Evolutionary conservation across 2,888 invertebrate genomes (phyloP), one percentile per base, ranked within the genome.

Genomic region (Bruchidius siliquastri): DNA sequence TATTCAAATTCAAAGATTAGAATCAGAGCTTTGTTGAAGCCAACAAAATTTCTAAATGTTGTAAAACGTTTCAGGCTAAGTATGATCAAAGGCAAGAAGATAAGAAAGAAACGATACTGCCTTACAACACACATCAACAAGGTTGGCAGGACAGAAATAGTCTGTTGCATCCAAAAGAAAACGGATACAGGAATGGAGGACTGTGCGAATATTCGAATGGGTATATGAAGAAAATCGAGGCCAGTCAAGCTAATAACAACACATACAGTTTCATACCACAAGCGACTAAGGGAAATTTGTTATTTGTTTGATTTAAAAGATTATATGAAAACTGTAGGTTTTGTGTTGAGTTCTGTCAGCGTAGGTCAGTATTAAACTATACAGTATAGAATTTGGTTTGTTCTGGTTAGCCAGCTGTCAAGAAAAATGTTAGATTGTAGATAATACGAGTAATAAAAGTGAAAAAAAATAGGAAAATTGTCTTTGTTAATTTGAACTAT

Each of bases 1-100:
- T n/a, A n/a, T n/a, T n/a, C n/a, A n/a, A n/a, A n/a, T n/a, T n/a
- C n/a, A n/a, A n/a, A n/a, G n/a, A n/a, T n/a, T n/a, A n/a, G n/a
- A n/a, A n/a, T n/a, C n/a, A n/a, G n/a, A n/a, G n/a, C n/a, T n/a
- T n/a, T n/a, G n/a, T n/a, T n/a, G n/a, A n/a, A n/a, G n/a, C n/a
- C n/a, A n/a, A n/a, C n/a, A n/a, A n/a, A n/a, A n/a, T n/a, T n/a
- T n/a, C n/a, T n/a, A n/a, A n/a, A n/a, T n/a, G n/a, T n/a, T 26
- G 2, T 26, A 2, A 26, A 18, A 32, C 20, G 79, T 86, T 85
- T 75, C 82, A 91, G 91, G 93, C 93, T 0, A 93, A 93, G 84
- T 93, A 92, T 80, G 91, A 93, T 81, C 90, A 92, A 68, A 88
- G 89, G 80, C 84, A 87, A 74, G 85, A 85, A 6, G 87, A 88